Evolutionary conservation across 1,140 invertebrate species (phyloP).

Genomic region (Diuraphis noxia): DNA sequence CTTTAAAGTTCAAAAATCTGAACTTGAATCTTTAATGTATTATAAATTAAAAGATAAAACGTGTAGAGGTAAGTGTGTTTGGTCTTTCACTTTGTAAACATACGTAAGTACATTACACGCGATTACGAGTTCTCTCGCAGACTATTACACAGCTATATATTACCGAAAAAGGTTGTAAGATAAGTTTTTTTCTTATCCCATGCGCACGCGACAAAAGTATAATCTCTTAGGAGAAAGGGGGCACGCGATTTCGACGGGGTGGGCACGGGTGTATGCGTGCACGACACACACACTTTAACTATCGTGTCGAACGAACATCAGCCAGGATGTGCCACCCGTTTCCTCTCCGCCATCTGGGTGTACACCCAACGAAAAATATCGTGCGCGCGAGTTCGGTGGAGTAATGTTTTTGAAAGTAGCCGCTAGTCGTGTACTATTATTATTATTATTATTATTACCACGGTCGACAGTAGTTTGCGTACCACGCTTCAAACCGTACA

Average conservation of each 20-base stretch:
- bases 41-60: not conserved
- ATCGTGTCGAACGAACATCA: not conserved
- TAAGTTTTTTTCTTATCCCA: not conserved
- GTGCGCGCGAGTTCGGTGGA: not conserved
- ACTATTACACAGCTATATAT: not conserved
- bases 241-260: not conserved
- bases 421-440: not conserved
- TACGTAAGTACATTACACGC: not conserved
- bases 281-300: not conserved
- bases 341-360: not conserved
- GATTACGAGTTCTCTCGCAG: not conserved
- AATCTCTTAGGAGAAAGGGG: not conserved
- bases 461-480: not conserved
- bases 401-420: not conserved
- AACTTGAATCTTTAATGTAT: not conserved
- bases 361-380: not conserved
- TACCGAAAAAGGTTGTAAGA: not conserved
- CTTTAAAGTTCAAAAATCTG: not conserved
- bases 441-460: not conserved
- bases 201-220: not conserved
- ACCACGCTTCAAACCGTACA: conserved; percentile 7
- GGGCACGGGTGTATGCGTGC: not conserved
- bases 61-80: not conserved
- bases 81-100: not conserved
- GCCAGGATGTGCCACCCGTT: too few relatives aligned